Evolutionary conservation across 2,797 vertebrate genomes (phyloP), one percentile per base, ranked within the genome.

Genomic region (Pogonophryne albipinna): DNA sequence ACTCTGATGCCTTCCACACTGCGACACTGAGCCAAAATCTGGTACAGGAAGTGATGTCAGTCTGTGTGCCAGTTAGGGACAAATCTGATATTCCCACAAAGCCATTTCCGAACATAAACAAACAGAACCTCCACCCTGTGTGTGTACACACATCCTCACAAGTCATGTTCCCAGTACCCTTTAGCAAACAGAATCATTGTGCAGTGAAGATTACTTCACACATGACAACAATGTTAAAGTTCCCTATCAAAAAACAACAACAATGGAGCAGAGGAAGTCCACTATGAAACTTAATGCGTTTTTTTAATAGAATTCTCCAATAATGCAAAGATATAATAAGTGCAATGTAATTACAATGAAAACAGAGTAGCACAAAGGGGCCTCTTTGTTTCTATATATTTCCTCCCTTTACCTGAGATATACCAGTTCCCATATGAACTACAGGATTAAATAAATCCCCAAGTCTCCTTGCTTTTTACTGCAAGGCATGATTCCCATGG

Each of bases 81-180:
- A 91, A 87, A 92, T 92, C 83, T 89, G 89, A 94, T 92, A 92
- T 94, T 95, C 94, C 92, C 92, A 94, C 92, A 93, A 92, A 94
- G 91, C 87, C 87, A 86, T 94, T 95, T 94, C 92, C 92, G 34
- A 91, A 93, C 71, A 91, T 85, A 95, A 94, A 93, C 87, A 95
- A 95, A 95, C 91, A 93, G 76, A 88, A 67, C 76, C 77, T 83
- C 87, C 80, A 80, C 79, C 65, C 59, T 47, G 59, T 55, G 61
- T n/a, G 14, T 34, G 31, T 42, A 16, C 67, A 64, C 71, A 84
- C 76, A 75, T 72, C 50, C 83, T 83, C 56, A 66, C 82, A 80
- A 82, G 49, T 76, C 45, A 6, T 6, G 68, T 86, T 91, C 82
- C 83, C 85, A 88, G 81, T 80, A 73, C 76, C 70, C 73, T 71